Evolutionary conservation across 2,113 vertebrate species (phyloP), one percentile per base, ranked within the genome.

Genomic region (Nesospiza acunhae): DNA sequence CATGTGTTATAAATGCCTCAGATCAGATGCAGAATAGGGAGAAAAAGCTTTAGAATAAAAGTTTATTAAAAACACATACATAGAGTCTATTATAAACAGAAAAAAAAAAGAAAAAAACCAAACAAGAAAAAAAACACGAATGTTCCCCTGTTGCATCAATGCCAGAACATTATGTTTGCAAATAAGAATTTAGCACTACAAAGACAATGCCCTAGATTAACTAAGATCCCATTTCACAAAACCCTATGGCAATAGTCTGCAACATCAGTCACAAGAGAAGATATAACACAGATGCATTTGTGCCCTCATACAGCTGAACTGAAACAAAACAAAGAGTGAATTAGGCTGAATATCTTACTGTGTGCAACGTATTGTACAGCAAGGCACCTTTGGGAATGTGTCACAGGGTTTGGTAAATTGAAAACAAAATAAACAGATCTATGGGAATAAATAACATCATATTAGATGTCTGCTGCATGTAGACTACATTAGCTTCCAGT

Each of bases 401-500:
- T 97, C 97, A 97, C 94, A 93, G 93, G 94, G 93, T 96, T 93
- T 97, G 96, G 96, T 97, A 97, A 97, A 97, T 97, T 97, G 96
- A 97, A 98, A 98, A 96, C 96, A 98, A 97, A 97, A 97, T 97
- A 97, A 97, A 97, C 97, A 97, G 95, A 97, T 97, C 97, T 97
- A 92, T 97, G 97, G 94, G 97, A 97, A 98, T 98, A 98, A 97
- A 98, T 98, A 97, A 97, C 97, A 96, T 97, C 95, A 95, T 97
- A 97, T 96, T 97, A 97, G 97, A 94, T 95, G 96, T 93, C 95
- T 95, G 96, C 91, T 84, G 94, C 93, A 79, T 91, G 93, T 90
- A 97, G 96, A 93, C 96, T 93, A 74, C 90, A 95, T 96, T 95
- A 95, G 87, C 93, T 96, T 91, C 82, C 75, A 95, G 94, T 84